Evolutionary conservation across 1,140 invertebrate species (phyloP).

Genomic region (Drosophila mauritiana): DNA sequence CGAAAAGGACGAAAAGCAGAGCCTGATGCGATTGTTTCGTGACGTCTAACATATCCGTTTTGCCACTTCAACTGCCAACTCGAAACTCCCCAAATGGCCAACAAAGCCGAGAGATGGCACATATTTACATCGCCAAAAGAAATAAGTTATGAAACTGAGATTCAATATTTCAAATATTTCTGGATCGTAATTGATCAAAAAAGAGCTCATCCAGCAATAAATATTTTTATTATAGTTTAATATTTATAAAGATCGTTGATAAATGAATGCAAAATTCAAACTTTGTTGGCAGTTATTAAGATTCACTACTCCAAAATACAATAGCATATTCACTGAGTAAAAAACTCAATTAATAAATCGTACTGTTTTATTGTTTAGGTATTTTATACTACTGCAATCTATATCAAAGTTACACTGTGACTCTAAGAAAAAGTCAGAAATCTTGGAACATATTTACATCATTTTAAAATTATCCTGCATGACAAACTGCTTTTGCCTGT

Average conservation of each 20-base stretch:
- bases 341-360: too few relatives aligned
- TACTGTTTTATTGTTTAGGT: neutral
- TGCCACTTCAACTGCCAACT: conserved; percentile 40
- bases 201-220: too few relatives aligned
- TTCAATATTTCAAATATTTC: too few relatives aligned
- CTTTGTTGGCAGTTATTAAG: too few relatives aligned
- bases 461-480: conserved; percentile 80
- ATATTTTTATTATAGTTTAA: too few relatives aligned
- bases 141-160: neutral
- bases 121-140: neutral
- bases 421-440: neutral
- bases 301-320: too few relatives aligned
- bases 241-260: too few relatives aligned
- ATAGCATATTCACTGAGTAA: too few relatives aligned
- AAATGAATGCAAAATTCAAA: too few relatives aligned
- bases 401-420: too few relatives aligned
- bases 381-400: neutral
- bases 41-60: conserved; percentile 66
- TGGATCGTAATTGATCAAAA: too few relatives aligned
- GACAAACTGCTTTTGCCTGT: conserved; percentile 80
- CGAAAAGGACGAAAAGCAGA: neutral
- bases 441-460: conserved; percentile 71
- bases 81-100: conserved; percentile 6
- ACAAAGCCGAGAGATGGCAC: neutral
- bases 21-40: conserved; percentile 67